phyloP scores from a whole-genome alignment of 2,113 vertebrate species.

The Stegastes partitus region DNA sequence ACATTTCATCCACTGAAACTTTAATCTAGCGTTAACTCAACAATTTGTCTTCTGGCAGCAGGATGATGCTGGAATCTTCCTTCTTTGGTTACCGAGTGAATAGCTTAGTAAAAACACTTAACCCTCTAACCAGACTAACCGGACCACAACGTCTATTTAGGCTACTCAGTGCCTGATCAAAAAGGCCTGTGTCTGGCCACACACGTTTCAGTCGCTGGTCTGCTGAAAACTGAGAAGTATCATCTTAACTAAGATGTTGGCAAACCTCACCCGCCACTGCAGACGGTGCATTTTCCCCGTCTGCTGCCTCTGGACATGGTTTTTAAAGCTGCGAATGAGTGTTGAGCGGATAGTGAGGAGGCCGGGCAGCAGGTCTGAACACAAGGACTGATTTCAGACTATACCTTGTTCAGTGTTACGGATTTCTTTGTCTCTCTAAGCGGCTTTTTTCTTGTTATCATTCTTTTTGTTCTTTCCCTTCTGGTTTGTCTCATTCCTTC shows the following conservation, averaged over 20 bases:
- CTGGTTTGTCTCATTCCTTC: conserved; percentile 47
- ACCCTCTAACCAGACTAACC: neutral
- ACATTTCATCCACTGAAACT: no score
- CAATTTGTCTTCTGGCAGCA: neutral
- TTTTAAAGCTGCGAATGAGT: conserved; percentile 42
- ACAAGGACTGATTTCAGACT: conserved; percentile 23
- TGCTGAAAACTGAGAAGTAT: conserved; percentile 39
- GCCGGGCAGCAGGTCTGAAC: conserved; percentile 12
- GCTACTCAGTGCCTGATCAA: conserved; percentile 40
- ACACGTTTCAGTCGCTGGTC: conserved; percentile 5
- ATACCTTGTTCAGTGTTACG: conserved; percentile 33
- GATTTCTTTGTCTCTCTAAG: conserved; percentile 14
- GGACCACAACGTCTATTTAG: conserved; percentile 6
- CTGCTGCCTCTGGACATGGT: conserved; percentile 55
- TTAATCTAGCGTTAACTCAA: neutral
- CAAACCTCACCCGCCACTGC: conserved; percentile 16
- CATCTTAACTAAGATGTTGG: conserved; percentile 21
- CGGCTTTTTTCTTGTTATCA: conserved; percentile 29
- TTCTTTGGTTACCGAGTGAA: conserved; percentile 21
- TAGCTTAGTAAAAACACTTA: conserved; percentile 18
- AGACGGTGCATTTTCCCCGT: conserved; percentile 41
- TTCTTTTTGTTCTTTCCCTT: conserved; percentile 47
- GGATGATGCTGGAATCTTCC: conserved; percentile 11
- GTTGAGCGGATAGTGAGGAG: conserved; percentile 24
- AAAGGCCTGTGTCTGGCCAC: conserved; percentile 11